Evolutionary conservation across 1,140 invertebrate species (phyloP), one percentile per base, ranked within the genome.

Genomic region (Magallana angulata): DNA sequence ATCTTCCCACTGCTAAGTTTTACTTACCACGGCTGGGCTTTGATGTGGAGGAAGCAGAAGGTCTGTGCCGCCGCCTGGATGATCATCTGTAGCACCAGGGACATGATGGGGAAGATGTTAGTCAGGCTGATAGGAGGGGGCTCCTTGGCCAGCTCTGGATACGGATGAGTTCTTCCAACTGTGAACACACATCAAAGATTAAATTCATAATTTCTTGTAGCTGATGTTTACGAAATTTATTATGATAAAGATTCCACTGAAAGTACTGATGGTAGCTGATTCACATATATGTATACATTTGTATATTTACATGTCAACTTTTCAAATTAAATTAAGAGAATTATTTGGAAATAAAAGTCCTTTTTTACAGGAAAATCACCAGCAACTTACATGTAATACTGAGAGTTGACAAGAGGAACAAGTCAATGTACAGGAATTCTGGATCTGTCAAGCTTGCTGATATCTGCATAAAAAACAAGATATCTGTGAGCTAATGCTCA

Each of bases 41-140:
- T 96, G 0, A 98, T 94, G 16, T 95, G 86, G 95, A 95, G 93
- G 96, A 97, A 95, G 24, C 96, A 96, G 6, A 96, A 92, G 6
- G 96, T 94, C 95, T 98, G 97, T 48, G 97, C 90, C 9, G 95
- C 88, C 0, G 96, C 95, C 57, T 97, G 96, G 6, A 97, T 94
- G 1, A 96, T 24, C 90, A 98, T 96, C 93, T 99, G 98, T 7
- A 97, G 93, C 4, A 95, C 80, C 30, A 96, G 93, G 36, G 96
- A 96, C 60, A 95, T 87, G 57, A 96, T 93, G 80, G 95, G 96
- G 8, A 92, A 90, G 7, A 94, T 87, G 59, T 94, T 94, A 0
- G 96, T 24, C 96, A 95, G 59, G 97, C 95, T 64, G 96, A 98
- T 57, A 95, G 95, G n/a, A 96, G 95, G 58, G 96, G 97, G 57